Percentiles rank a stretch among this genome's conserved stretches.
Evolutionary conservation across 2,797 vertebrate species (phyloP).

Genomic region (Gallirallus australis): DNA sequence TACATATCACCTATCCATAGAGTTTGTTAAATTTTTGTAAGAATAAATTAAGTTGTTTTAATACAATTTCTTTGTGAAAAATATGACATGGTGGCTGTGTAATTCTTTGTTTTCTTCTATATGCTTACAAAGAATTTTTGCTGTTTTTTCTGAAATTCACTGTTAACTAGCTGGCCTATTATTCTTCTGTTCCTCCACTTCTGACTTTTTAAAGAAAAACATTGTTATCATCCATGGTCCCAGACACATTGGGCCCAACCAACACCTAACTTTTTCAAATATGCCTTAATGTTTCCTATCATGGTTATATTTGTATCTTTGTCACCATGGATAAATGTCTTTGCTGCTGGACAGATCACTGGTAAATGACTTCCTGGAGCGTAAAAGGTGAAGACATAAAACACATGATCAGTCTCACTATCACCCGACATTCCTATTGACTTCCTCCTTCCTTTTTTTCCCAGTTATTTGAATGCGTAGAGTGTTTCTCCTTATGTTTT

Average conservation of each 20-base stretch:
- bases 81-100: not conserved
- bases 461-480: not conserved
- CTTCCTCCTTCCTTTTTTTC: not conserved
- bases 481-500: not conserved
- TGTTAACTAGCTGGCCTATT: not conserved
- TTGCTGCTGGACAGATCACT: not conserved
- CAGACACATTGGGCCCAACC: not conserved
- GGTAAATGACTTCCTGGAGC: not conserved
- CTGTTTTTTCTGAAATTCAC: accelerated
- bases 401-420: not conserved
- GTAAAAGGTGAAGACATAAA: not conserved
- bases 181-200: not conserved
- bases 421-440: not conserved
- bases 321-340: not conserved
- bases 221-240: not conserved
- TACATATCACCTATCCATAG: not conserved
- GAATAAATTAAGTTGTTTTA: not conserved
- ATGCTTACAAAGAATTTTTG: not conserved
- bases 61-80: not conserved
- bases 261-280: not conserved
- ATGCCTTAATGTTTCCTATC: not conserved
- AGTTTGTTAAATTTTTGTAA: not conserved
- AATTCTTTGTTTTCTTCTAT: not conserved
- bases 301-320: not conserved
- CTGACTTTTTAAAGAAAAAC: not conserved